Percentiles rank a stretch among this genome's conserved stretches.
phyloP scores from a whole-genome alignment of 1,140 invertebrate genomes.

The Diuraphis noxia region DNA sequence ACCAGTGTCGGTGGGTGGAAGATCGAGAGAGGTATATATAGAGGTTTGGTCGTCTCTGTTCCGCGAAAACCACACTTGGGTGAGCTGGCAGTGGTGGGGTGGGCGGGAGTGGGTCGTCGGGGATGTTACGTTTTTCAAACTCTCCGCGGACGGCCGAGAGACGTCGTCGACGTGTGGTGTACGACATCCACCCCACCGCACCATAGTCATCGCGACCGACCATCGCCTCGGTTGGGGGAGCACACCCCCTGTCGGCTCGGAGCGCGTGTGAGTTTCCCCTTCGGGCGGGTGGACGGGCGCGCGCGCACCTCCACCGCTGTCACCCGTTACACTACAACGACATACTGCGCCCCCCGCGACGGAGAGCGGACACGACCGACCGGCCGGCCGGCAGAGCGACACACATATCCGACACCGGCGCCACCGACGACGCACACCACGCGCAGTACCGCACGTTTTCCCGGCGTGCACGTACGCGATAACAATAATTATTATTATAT shows the following conservation, averaged over 20 bases:
- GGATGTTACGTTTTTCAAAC: not conserved
- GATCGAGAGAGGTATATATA: not conserved
- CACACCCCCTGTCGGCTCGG: not conserved
- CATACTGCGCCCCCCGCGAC: slow-evolving; percentile 10
- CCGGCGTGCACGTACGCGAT: not conserved
- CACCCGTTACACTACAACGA: not conserved
- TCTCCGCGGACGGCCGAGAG: not conserved
- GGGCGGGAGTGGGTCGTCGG: not conserved
- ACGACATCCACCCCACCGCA: not conserved
- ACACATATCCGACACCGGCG: slow-evolving; percentile 29
- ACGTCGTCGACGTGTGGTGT: not conserved
- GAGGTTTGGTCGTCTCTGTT: not conserved
- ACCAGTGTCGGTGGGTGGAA: too few relatives aligned
- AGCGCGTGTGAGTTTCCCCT: not conserved
- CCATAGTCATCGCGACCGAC: not conserved
- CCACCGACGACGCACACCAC: slow-evolving; percentile 22
- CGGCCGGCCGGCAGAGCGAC: not conserved
- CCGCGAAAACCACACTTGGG: not conserved
- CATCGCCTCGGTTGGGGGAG: too few relatives aligned
- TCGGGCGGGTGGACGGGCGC: not conserved
- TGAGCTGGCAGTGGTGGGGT: too few relatives aligned
- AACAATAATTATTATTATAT: not conserved
- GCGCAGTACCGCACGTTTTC: not conserved
- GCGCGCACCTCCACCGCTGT: not conserved
- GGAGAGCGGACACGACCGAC: not conserved